Base-by-base conservation (phyloP, 2,113 vertebrate genomes). In the Neomonachus schauinslandi region DNA sequence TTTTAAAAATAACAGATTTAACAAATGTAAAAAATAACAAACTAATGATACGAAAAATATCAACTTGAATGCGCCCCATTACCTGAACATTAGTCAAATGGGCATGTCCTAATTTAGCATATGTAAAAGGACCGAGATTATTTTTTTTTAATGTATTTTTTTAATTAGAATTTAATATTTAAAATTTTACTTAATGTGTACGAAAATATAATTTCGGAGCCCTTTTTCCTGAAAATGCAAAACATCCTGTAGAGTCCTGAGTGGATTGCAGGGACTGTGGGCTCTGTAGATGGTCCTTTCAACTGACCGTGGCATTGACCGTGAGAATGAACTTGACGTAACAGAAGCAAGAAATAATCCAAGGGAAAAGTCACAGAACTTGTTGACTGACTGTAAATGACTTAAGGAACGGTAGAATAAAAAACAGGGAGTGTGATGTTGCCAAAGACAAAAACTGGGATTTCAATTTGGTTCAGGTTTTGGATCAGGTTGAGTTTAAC, bases 161-260 rank as follows among this genome's bases (percentile, higher is more conserved):
- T 3, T 67, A 89, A 86, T 77, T 95, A 76, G 24, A 92, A 80
- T 63, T 91, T 92, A 92, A 85, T 46, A 80, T 89, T 69, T 72
- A 74, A 81, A 28, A 33, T 69, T 55, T 22, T 22, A 80, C 39
- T 76, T 69, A 92, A 33, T 84, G 1, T 19, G 49, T 36, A 18
- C 69, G 18, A 51, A 91, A 86, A 90, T 59, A 46, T 83, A 11
- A 84, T 74, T 71, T 92, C 69, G 33, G 46, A 61, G 13, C 19
- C 55, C 79, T 91, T 76, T 61, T 79, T 28, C 67, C 84, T 46
- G 55, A 91, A 94, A 67, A 91, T 80, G 39, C 19, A 85, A 81
- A 92, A 80, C 10, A 67, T 22, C 12, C n/a, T 49, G 22, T 12
- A 46, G 36, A 80, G 53, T 67, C 85, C 33, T 76, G 21, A 55